Base-by-base conservation (phyloP, 2,113 vertebrate genomes). In the Pithys albifrons region DNA sequence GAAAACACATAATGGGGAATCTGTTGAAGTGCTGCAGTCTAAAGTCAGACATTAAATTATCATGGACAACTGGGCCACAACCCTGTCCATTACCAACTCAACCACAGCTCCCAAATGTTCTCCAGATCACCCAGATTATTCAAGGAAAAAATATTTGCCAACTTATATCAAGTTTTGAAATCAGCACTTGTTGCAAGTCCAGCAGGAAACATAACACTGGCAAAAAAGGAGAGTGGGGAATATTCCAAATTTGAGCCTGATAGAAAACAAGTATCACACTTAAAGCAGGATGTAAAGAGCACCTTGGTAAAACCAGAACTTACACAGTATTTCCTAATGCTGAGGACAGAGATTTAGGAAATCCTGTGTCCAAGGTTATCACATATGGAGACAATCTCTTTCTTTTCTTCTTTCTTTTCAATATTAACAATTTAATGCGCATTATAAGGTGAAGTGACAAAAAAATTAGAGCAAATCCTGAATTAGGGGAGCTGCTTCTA, bases 381-480 rank as follows among this genome's bases (percentile, higher is more conserved):
- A 67, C 54, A 82, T 3, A 69, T 11, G 49, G 90, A 85, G 91
- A 46, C 86, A 81, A 92, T 75, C 52, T 86, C 75, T 81, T 93
- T 64, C n/a, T 77, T 91, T 52, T 70, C 37, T 85, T 70, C 8
- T 55, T 83, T 25, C 67, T 65, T 65, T 76, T 65, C 49, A 15
- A 33, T 55, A 83, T 74, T 61, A 97, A 93, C 70, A 89, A 95
- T 87, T 92, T 96, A 93, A 95, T 82, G 74, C 6, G 3, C 29
- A 95, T 94, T 87, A 81, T 57, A 95, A 95, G 91, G 91, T 95
- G 91, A 95, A 85, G 41, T 82, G 95, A 96, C 93, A 95, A 92
- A 95, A 95, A 95, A 94, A 89, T 72, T 49, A 94, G 94, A 89
- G 93, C 46, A 94, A 89, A 82, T 45, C 58, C 41, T 95, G 95